Percentiles rank a stretch among this genome's conserved stretches.
phyloP scores from a whole-genome alignment of 1,140 invertebrate species.

The Eriocheir sinensis region DNA sequence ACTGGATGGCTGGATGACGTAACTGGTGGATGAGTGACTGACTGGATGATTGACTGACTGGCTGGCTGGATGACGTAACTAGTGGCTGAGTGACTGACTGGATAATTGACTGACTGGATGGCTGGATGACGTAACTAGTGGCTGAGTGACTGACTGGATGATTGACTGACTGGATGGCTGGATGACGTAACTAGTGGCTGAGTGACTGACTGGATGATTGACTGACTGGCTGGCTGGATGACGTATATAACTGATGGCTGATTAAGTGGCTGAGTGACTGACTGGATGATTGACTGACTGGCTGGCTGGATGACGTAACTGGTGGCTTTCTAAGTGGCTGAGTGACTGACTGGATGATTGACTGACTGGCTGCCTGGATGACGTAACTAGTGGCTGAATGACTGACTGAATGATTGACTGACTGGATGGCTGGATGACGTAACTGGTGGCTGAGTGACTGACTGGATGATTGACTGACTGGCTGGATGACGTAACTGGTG shows the following conservation, averaged over 20 bases:
- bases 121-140: background rate
- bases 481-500: too few species aligned
- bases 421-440: background rate
- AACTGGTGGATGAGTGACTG: too few species aligned
- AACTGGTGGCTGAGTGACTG: background rate
- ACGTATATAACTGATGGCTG: background rate
- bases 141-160: background rate
- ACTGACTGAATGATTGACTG: background rate
- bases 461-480: background rate
- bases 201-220: background rate
- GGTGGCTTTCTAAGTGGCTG: too few species aligned
- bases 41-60: background rate
- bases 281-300: too few species aligned
- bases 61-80: background rate
- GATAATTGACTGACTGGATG: background rate
- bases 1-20: too few species aligned
- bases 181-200: background rate
- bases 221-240: background rate
- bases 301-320: background rate
- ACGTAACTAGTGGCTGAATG: background rate
- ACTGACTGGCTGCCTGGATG: background rate
- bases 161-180: background rate
- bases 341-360: too few species aligned
- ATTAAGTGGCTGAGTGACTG: background rate
- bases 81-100: background rate